Conservation (phyloP, 2,888 invertebrate genomes). For the Oegoconia quadripuncta region DNA sequence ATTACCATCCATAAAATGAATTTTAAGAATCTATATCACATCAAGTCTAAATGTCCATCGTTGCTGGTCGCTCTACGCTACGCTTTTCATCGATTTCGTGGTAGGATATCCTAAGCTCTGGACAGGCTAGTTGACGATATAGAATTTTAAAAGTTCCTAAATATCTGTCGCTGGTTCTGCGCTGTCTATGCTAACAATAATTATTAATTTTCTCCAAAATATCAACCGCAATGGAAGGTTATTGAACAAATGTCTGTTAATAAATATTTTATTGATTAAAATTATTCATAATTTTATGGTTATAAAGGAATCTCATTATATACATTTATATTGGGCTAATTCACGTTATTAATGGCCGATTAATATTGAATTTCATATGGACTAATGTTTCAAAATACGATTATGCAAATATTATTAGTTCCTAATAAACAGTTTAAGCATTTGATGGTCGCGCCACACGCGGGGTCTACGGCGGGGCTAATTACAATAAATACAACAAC, state of each 20-base stretch:
- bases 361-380: constrained; percentile 70
- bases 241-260: constrained; percentile 2
- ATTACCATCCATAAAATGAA: too few relatives aligned
- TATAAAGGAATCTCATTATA: constrained; percentile 11
- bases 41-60: too few relatives aligned
- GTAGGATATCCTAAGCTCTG: too few relatives aligned
- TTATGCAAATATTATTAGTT: constrained; percentile 77
- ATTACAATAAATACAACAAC: constrained; percentile 76
- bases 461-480: constrained; percentile 31
- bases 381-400: constrained; percentile 61
- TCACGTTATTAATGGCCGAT: constrained; percentile 65
- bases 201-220: too few relatives aligned
- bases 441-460: constrained; percentile 63
- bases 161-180: too few relatives aligned
- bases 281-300: constrained; percentile 13
- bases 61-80: too few relatives aligned
- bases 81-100: too few relatives aligned
- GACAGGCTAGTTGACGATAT: too few relatives aligned
- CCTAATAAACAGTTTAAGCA: constrained; percentile 67
- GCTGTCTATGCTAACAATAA: too few relatives aligned
- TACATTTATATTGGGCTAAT: constrained; percentile 60
- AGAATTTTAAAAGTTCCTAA: too few relatives aligned
- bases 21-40: too few relatives aligned
- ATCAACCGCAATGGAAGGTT: background rate
- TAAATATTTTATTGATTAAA: constrained; percentile 13